A percentile compares a stretch with the other conserved stretches of the same genome.
Evolutionary conservation across 1,140 invertebrate genomes (phyloP).

Genomic region (Arion vulgaris): DNA sequence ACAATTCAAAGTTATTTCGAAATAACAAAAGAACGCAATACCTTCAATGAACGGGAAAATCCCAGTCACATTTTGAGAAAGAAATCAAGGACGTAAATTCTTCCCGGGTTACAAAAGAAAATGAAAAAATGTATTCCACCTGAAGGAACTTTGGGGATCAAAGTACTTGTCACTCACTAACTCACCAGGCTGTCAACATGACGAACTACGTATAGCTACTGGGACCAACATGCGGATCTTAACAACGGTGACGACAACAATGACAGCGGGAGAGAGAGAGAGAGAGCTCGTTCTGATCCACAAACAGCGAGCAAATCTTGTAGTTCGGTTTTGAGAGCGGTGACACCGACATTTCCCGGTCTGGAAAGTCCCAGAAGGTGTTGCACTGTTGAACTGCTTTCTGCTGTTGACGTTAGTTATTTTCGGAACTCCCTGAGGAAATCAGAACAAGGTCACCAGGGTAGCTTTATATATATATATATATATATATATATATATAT

Average conservation of each 20-base stretch:
- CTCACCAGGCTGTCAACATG: background rate
- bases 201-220: too few species aligned
- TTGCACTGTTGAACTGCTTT: background rate
- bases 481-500: too few species aligned
- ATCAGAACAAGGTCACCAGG: background rate
- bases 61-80: too few species aligned
- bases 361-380: background rate
- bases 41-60: too few species aligned
- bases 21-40: too few species aligned
- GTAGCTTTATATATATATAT: too few species aligned
- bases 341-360: background rate
- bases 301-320: background rate
- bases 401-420: background rate
- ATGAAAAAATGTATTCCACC: too few species aligned
- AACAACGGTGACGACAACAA: background rate
- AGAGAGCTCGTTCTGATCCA: background rate
- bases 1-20: too few species aligned
- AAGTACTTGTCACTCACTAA: background rate
- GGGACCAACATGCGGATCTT: background rate
- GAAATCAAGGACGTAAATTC: too few species aligned
- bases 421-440: background rate
- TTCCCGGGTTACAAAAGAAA: too few species aligned
- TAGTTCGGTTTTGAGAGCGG: background rate
- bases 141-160: background rate
- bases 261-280: background rate